These are phyloP conservation scores for Antitype chi DNA, from an alignment of 2,888 invertebrate genomes.

Conservation along the genomic window DNA sequence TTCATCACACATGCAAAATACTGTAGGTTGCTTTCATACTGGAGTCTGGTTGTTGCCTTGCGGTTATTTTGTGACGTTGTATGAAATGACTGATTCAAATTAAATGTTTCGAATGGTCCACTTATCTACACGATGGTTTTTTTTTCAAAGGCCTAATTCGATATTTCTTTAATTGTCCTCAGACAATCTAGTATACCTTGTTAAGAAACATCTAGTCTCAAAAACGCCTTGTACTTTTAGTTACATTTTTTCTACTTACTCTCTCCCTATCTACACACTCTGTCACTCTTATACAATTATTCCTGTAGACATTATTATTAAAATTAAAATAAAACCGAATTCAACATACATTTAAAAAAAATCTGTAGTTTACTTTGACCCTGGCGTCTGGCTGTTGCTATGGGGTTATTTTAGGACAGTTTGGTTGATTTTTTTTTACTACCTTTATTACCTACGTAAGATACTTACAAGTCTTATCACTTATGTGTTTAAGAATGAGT, in stretches of 20 bases:
- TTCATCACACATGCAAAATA: no score
- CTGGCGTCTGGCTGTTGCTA: background rate
- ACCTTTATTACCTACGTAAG: background rate
- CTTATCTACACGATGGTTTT: background rate
- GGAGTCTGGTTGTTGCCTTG: background rate
- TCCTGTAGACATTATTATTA: no score
- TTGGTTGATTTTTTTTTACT: background rate
- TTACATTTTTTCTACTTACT: background rate
- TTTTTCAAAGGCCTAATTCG: background rate
- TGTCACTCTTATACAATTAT: background rate
- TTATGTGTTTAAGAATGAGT: background rate
- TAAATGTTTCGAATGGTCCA: background rate
- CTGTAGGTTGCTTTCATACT: background rate
- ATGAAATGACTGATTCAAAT: background rate
- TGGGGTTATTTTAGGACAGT: background rate
- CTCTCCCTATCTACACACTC: no score
- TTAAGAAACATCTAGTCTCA: background rate
- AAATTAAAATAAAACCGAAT: no score
- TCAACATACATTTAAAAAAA: background rate
- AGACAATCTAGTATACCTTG: background rate
- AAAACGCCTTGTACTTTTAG: background rate
- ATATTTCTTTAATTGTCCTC: slow-evolving; percentile 1
- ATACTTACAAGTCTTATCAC: background rate
- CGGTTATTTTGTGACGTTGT: background rate
- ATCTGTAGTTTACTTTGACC: background rate